Base-by-base conservation (phyloP, 2,113 vertebrate species). In the Dryoscopus gambensis region DNA sequence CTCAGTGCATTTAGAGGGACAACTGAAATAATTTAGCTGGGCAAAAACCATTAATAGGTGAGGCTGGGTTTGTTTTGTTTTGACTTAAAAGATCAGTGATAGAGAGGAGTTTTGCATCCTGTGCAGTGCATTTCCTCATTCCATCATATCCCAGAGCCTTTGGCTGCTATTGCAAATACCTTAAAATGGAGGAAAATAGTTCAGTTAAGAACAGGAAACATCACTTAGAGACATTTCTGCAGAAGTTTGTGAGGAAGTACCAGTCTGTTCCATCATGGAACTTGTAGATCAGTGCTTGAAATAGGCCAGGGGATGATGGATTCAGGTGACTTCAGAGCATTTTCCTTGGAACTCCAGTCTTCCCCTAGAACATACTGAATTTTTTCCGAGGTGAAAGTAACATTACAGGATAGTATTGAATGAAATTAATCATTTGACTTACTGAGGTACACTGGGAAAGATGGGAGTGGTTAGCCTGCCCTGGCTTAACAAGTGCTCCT, bases 121-220 rank as follows among this genome's bases (percentile, higher is more conserved):
- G 49, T 63, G n/a, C 57, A 24, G 5, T 22, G 62, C 49, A 16
- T 77, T 96, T 93, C 71, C 70, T 97, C 19, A 19, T 82, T 91
- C 81, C 47, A 28, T 80, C 64, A 6, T 22, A 49, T 93, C 73
- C 71, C 71, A 89, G 16, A 83, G 83, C 59, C 9, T 92, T 47
- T 35, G 62, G 55, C 82, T 94, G 49, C 55, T 83, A 2, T 39
- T 77, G 46, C 63, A 73, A 10, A 40, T 37, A 37, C 46, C 55
- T 94, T 83, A 60, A 82, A 62, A 63, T 71, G 67, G 82, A 90
- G 56, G 53, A 56, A 87, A 90, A 64, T 3, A 33, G n/a, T 57
- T 85, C 47, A 42, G 50, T 55, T 37, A 42, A 70, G 76, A 73
- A 27, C 52, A 40, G 27, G 84, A 81, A 87, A 53, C 7, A 53